These are phyloP conservation scores for Danaus plexippus DNA, from an alignment of 1,140 invertebrate species.

Conservation along the genomic window DNA sequence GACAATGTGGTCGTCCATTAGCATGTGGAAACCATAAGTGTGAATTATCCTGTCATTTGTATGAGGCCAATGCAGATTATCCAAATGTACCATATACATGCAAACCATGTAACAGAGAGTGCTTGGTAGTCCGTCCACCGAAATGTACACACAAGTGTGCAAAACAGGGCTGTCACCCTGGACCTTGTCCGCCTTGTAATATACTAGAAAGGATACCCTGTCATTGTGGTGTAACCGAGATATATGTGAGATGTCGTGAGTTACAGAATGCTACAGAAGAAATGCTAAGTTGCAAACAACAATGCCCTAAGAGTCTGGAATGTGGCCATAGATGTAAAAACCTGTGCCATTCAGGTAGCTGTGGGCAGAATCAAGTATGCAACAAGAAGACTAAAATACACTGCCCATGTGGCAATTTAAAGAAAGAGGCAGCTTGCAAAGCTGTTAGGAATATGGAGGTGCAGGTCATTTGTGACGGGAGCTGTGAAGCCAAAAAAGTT, in stretches of 20 bases:
- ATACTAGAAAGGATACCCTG: slow-evolving; percentile 81
- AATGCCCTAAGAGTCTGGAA: slow-evolving; percentile 85
- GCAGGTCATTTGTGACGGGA: slow-evolving; percentile 74
- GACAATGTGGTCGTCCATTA: slow-evolving; percentile 79
- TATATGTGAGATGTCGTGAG: slow-evolving; percentile 81
- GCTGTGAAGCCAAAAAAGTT: slow-evolving; percentile 73
- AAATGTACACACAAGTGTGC: slow-evolving; percentile 87
- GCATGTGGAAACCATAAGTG: slow-evolving; percentile 88
- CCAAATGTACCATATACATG: slow-evolving; percentile 73
- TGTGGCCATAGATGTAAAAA: slow-evolving; percentile 84
- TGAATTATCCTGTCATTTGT: slow-evolving; percentile 79
- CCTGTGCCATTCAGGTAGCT: slow-evolving; percentile 84
- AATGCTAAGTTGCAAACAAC: slow-evolving; percentile 83
- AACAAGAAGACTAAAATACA: slow-evolving; percentile 84
- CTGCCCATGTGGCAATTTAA: slow-evolving; percentile 85
- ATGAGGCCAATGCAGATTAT: slow-evolving; percentile 59
- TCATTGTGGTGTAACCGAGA: slow-evolving; percentile 83
- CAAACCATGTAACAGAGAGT: slow-evolving; percentile 80
- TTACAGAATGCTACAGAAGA: slow-evolving; percentile 73
- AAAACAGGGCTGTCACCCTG: slow-evolving; percentile 80
- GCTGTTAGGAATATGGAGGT: slow-evolving; percentile 70
- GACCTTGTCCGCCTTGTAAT: slow-evolving; percentile 79
- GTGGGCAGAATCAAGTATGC: slow-evolving; percentile 79
- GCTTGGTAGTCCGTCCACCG: slow-evolving; percentile 76
- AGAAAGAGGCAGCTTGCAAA: slow-evolving; percentile 83